These are phyloP conservation scores for Agrypnus murinus DNA, from an alignment of 2,888 invertebrate genomes.

Conservation along the genomic window DNA sequence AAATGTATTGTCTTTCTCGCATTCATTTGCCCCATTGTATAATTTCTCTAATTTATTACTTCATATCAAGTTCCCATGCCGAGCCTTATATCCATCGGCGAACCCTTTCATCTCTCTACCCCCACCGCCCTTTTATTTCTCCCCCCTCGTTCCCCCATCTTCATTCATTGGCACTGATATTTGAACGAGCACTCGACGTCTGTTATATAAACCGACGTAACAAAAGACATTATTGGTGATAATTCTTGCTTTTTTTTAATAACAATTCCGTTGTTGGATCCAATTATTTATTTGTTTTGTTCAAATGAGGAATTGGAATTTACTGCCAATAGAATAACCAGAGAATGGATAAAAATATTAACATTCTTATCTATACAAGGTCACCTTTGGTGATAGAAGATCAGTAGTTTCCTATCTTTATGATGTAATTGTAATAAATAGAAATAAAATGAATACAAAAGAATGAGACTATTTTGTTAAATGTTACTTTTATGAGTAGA, in stretches of 20 bases:
- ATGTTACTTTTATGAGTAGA: no score
- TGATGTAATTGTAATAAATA: no score
- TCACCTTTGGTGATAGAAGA: no score
- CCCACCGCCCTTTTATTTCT: conserved; percentile 41
- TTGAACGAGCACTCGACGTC: conserved; percentile 50
- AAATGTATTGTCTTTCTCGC: conserved; percentile 63
- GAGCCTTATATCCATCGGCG: conserved; percentile 58
- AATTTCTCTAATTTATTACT: conserved; percentile 64
- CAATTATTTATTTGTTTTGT: not conserved
- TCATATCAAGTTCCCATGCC: conserved; percentile 61
- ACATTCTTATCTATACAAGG: no score
- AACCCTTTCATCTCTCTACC: conserved; percentile 59
- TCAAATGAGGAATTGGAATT: no score
- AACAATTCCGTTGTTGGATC: no score
- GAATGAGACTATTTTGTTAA: no score
- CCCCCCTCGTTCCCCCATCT: conserved; percentile 35
- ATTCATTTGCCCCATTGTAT: conserved; percentile 62
- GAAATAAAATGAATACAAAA: no score
- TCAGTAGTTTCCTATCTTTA: no score
- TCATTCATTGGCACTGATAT: conserved; percentile 47
- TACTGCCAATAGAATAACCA: no score
- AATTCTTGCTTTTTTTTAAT: not conserved
- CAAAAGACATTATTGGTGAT: not conserved
- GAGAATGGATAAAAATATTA: no score
- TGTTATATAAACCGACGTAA: conserved; percentile 32